Conservation (phyloP, 2,113 vertebrate genomes). For the Gallinago jamesoni region DNA sequence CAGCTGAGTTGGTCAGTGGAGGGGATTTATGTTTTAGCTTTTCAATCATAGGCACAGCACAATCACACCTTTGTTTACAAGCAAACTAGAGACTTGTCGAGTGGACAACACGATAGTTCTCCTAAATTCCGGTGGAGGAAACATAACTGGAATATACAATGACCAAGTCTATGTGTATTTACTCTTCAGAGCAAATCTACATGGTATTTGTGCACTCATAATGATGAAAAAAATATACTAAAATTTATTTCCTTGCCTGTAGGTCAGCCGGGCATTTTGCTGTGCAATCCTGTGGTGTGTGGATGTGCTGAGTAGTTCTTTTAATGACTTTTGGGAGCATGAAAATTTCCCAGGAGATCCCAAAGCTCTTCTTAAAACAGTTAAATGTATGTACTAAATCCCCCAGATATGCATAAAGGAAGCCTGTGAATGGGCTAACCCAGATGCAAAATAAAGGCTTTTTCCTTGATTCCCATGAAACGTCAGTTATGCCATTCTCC, state of each 20-base stretch:
- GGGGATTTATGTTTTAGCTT: background rate
- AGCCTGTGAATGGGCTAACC: background rate
- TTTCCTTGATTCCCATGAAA: background rate
- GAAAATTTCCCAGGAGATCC: background rate
- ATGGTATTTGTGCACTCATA: background rate
- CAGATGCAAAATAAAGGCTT: background rate
- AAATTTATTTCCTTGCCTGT: background rate
- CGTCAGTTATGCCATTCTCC: background rate
- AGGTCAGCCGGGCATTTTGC: background rate
- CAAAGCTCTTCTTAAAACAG: background rate
- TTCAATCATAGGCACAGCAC: background rate
- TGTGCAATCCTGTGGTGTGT: background rate
- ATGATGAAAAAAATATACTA: background rate
- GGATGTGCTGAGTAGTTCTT: background rate
- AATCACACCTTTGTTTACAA: background rate
- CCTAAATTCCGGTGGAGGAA: background rate
- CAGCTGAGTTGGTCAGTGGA: background rate
- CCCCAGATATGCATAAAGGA: background rate
- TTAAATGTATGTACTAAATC: background rate
- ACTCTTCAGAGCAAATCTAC: background rate
- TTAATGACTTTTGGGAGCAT: background rate
- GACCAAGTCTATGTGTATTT: background rate
- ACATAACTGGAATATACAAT: accelerated
- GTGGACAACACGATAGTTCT: background rate
- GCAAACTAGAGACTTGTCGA: background rate